Conservation (phyloP, 2,888 invertebrate species). For the Eustalomyia histrio region DNA sequence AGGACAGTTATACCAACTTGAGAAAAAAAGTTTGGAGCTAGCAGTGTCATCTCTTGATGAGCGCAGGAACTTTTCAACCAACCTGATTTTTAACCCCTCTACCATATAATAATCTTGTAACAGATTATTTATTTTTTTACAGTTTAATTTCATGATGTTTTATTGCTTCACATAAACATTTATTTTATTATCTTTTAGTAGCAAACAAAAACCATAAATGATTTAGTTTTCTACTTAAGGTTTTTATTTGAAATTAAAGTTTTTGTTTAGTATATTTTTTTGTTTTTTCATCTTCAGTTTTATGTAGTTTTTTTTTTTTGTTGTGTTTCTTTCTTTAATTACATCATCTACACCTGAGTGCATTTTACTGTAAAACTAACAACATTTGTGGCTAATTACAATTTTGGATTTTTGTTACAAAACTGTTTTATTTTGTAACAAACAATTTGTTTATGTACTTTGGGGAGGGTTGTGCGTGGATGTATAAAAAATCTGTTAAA, state of each 20-base stretch:
- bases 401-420: conserved; percentile 39
- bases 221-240: no score
- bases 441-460: not conserved
- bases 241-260: not conserved
- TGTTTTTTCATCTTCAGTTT: not conserved
- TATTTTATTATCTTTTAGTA: no score
- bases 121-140: no score
- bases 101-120: no score
- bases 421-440: conserved; percentile 6
- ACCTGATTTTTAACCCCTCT: no score
- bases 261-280: not conserved
- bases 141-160: no score
- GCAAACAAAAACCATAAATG: no score
- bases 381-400: conserved; percentile 60
- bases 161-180: no score
- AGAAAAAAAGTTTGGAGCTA: no score
- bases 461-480: not conserved
- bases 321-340: conserved; percentile 17
- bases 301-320: not conserved
- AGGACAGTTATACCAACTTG: no score
- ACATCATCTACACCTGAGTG: conserved; percentile 48
- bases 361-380: conserved; percentile 34
- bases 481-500: not conserved
- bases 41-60: no score
- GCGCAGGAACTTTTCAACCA: no score